A percentile compares a stretch with the other conserved stretches of the same genome.
These are phyloP conservation scores for Drosophila orosa DNA, from an alignment of 1,140 invertebrate genomes.

Conservation along the genomic window DNA sequence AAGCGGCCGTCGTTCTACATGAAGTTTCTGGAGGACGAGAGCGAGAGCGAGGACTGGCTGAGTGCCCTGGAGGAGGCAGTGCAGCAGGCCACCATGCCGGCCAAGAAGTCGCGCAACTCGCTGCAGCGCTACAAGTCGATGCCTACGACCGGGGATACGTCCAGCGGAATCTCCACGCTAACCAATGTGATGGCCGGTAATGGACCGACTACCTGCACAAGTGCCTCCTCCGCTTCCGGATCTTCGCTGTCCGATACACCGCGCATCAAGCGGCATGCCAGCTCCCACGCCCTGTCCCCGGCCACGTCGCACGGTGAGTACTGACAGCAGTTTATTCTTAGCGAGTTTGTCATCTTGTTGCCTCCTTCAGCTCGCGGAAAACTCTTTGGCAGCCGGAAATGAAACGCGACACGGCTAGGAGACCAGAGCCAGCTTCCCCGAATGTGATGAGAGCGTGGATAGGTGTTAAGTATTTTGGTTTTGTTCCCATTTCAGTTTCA, in stretches of 20 bases:
- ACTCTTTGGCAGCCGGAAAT: constrained; percentile 72
- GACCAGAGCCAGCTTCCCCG: constrained; percentile 29
- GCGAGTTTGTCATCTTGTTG: constrained; percentile 8
- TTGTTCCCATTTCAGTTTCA: constrained; percentile 14
- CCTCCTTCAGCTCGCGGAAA: constrained; percentile 53
- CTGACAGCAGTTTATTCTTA: background rate
- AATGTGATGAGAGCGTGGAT: constrained; percentile 63
- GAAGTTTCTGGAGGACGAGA: constrained; percentile 80
- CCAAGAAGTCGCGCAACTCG: constrained; percentile 72
- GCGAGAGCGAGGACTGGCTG: constrained; percentile 73
- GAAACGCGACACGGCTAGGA: constrained; percentile 32
- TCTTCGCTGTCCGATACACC: constrained; percentile 30
- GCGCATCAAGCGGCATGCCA: constrained; percentile 68
- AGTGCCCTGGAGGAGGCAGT: constrained; percentile 68
- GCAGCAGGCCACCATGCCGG: constrained; percentile 51
- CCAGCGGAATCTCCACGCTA: constrained; percentile 17
- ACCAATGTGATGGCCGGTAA: constrained; percentile 14
- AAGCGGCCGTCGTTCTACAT: constrained; percentile 77
- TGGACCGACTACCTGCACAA: constrained; percentile 6
- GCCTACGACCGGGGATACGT: constrained; percentile 48
- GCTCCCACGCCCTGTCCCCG: constrained; percentile 66
- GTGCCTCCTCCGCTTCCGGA: constrained; percentile 8
- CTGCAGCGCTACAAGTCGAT: constrained; percentile 80
- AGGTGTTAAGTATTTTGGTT: constrained; percentile 34
- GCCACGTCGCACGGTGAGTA: constrained; percentile 61